These are phyloP conservation scores for Tetragonula carbonaria DNA, from an alignment of 2,888 invertebrate genomes.

Conservation along the genomic window DNA sequence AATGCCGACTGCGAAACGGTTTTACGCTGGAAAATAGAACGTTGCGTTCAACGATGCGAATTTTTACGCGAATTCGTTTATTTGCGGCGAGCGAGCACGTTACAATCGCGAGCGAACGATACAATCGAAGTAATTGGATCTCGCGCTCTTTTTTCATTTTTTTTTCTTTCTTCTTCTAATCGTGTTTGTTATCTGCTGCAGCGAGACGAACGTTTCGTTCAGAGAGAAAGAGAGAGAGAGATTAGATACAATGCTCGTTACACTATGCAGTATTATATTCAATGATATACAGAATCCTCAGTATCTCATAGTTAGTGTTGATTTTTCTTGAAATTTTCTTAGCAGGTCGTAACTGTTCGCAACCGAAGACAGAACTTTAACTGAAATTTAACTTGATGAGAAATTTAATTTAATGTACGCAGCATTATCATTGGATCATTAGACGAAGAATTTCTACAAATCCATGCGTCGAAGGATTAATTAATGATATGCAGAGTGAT, in stretches of 20 bases:
- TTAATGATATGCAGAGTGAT: too few species aligned
- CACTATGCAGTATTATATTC: not conserved
- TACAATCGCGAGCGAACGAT: not conserved
- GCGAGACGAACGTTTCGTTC: not conserved
- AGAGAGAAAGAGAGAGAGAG: not conserved
- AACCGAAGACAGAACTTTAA: not conserved
- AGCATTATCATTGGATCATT: too few species aligned
- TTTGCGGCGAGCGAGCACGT: not conserved
- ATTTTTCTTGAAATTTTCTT: not conserved
- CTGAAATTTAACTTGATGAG: not conserved
- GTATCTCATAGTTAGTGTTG: not conserved
- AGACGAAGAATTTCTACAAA: not conserved
- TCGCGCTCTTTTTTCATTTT: too few species aligned
- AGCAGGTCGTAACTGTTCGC: not conserved
- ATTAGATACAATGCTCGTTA: not conserved
- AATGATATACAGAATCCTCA: not conserved
- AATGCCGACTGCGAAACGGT: conserved; percentile 41
- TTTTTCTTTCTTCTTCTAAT: not conserved
- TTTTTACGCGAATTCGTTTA: conserved; percentile 5
- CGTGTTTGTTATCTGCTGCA: not conserved
- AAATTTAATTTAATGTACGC: too few species aligned
- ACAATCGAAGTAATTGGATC: not conserved
- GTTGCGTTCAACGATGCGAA: conserved; percentile 30
- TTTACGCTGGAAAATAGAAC: conserved; percentile 29
- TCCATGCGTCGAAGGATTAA: too few species aligned